Evolutionary conservation across 2,797 vertebrate species (phyloP).

Genomic region (Tragelaphus eurycerus): DNA sequence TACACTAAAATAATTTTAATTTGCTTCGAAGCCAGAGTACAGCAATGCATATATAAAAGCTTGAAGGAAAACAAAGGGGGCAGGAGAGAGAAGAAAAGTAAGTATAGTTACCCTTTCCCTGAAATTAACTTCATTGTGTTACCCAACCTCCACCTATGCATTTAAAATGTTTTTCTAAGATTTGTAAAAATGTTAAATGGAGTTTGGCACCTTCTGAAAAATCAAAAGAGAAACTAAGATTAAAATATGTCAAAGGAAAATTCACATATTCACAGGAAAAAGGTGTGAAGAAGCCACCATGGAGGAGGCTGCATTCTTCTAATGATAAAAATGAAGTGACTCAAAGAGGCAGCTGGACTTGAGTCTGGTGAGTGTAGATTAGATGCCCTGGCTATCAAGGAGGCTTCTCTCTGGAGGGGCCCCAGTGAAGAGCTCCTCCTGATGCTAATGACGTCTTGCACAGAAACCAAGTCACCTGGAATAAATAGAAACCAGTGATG

Average conservation of each 20-base stretch:
- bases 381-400: background rate
- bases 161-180: constrained; percentile 81
- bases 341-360: too few species aligned
- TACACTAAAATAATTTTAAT: constrained; percentile 78
- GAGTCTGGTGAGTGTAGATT: background rate
- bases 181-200: constrained; percentile 86
- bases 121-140: constrained; percentile 78
- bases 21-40: constrained; percentile 75
- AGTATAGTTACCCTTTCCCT: constrained; percentile 75
- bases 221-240: constrained; percentile 83
- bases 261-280: background rate
- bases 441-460: rapidly evolving
- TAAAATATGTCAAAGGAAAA: constrained; percentile 84
- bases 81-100: constrained; percentile 40
- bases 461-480: background rate
- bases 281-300: background rate
- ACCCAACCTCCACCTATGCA: constrained; percentile 64
- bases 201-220: constrained; percentile 87
- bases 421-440: background rate
- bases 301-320: background rate
- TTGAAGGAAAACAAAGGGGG: constrained; percentile 36
- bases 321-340: background rate
- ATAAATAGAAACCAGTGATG: background rate
- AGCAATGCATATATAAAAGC: constrained; percentile 82
- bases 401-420: background rate